A percentile compares a stretch with the other conserved stretches of the same genome.
Conservation (phyloP, 2,797 vertebrate genomes). For the Neosalanx taihuensis region DNA sequence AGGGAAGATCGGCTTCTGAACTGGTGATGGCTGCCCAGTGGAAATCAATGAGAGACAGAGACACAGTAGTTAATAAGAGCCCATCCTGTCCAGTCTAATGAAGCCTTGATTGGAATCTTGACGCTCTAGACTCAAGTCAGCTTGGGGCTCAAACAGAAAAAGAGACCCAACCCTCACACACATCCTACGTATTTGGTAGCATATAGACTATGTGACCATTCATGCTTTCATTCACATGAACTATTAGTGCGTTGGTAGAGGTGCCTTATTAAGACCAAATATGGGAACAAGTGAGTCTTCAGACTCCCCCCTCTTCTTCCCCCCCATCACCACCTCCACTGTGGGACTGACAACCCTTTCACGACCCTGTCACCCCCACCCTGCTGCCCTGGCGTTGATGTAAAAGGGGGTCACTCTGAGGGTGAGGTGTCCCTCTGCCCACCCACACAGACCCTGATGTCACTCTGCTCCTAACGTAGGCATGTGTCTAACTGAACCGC, state of each 20-base stretch:
- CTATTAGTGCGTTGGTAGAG: neutral
- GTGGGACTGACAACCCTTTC: too few relatives aligned
- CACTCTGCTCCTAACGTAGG: conserved; percentile 10
- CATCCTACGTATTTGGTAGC: neutral
- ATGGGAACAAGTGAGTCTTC: conserved; percentile 21
- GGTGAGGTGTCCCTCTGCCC: conserved; percentile 6
- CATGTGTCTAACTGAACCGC: conserved; percentile 24
- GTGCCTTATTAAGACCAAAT: conserved; percentile 30
- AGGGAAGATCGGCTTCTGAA: conserved; percentile 34
- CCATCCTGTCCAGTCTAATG: neutral
- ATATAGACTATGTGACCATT: neutral
- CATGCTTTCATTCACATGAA: neutral
- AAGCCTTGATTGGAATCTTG: neutral
- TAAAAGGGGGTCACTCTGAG: conserved; percentile 37
- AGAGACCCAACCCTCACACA: neutral
- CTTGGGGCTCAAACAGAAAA: neutral
- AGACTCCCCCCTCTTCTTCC: too few relatives aligned
- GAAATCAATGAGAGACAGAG: conserved; percentile 62
- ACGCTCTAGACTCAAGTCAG: neutral
- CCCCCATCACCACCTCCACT: too few relatives aligned
- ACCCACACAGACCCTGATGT: neutral
- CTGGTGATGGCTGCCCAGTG: conserved; percentile 33
- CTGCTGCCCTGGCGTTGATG: conserved; percentile 57
- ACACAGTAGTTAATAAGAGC: conserved; percentile 42
- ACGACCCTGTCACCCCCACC: neutral